Evolutionary conservation across 92 coral and sea anemone genomes (phyloP).

Genomic region (Virgularia gustaviana): DNA sequence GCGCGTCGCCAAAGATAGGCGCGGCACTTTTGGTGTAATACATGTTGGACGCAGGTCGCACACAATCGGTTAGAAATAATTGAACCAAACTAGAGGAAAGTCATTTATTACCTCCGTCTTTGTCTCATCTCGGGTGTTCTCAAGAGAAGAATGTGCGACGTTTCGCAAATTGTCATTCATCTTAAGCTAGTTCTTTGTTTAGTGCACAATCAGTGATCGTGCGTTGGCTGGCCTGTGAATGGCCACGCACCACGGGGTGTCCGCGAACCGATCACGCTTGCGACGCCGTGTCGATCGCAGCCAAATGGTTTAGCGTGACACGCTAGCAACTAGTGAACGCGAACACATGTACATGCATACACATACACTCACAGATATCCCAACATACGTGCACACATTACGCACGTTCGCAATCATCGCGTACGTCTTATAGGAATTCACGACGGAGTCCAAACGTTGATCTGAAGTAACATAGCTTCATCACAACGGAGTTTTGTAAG

Average conservation of each 20-base stretch:
- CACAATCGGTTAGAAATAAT: not conserved
- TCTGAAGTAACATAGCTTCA: not conserved
- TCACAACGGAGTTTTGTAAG: not conserved
- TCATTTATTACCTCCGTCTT: constrained; percentile 26
- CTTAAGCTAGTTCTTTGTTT: constrained; percentile 16
- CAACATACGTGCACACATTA: too few relatives aligned
- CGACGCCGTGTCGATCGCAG: not conserved
- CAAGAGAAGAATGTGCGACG: constrained; percentile 9
- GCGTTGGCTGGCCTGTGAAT: constrained; percentile 13
- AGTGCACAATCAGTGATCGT: constrained; percentile 9
- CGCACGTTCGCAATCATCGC: too few relatives aligned
- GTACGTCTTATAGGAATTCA: too few relatives aligned
- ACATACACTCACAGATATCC: not conserved
- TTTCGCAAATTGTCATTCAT: constrained; percentile 31
- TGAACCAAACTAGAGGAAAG: constrained; percentile 2
- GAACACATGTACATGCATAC: constrained; percentile 15
- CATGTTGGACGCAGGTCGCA: not conserved
- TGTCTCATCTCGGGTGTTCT: constrained; percentile 17
- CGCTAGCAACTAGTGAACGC: constrained; percentile 26
- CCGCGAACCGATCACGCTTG: not conserved
- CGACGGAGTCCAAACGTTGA: too few relatives aligned
- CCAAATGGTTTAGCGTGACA: constrained; percentile 19
- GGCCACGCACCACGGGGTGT: constrained; percentile 21
- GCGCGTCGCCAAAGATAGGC: not conserved
- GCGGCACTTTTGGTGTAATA: not conserved